Percentiles rank a stretch among this genome's conserved stretches.
phyloP scores from a whole-genome alignment of 2,888 invertebrate species.

The Tipula helvola region DNA sequence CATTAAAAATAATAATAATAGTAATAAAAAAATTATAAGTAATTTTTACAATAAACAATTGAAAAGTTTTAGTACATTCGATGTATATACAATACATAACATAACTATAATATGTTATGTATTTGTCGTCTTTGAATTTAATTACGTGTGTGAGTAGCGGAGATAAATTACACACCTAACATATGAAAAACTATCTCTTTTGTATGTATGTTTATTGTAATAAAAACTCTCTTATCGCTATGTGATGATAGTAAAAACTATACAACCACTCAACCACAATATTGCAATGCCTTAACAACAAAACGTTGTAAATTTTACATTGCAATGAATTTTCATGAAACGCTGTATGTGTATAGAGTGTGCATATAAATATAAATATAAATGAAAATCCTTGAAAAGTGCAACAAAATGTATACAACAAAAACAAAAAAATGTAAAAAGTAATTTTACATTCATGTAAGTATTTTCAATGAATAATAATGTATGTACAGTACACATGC shows the following conservation, averaged over 20 bases:
- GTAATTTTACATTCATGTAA: neutral
- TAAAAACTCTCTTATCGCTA: neutral
- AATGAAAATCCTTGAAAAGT: constrained; percentile 4
- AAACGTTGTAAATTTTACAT: neutral
- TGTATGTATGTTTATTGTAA: too few relatives aligned
- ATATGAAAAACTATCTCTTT: neutral
- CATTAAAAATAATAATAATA: neutral
- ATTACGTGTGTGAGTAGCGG: neutral
- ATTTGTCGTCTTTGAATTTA: neutral
- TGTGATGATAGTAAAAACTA: neutral
- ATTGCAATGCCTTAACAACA: neutral
- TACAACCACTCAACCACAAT: neutral
- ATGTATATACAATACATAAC: too few relatives aligned
- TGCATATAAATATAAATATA: neutral
- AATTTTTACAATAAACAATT: neutral
- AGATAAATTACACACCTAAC: neutral
- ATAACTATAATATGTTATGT: neutral
- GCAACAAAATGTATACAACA: neutral
- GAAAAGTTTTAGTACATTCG: constrained; percentile 4
- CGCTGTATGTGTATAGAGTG: neutral
- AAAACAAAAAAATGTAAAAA: neutral
- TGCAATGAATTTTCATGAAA: constrained; percentile 4
- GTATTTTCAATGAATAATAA: neutral
- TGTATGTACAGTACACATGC: neutral
- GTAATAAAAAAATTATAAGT: neutral